Evolutionary conservation across 2,888 invertebrate species (phyloP).

Genomic region (Pimpla rufipes): DNA sequence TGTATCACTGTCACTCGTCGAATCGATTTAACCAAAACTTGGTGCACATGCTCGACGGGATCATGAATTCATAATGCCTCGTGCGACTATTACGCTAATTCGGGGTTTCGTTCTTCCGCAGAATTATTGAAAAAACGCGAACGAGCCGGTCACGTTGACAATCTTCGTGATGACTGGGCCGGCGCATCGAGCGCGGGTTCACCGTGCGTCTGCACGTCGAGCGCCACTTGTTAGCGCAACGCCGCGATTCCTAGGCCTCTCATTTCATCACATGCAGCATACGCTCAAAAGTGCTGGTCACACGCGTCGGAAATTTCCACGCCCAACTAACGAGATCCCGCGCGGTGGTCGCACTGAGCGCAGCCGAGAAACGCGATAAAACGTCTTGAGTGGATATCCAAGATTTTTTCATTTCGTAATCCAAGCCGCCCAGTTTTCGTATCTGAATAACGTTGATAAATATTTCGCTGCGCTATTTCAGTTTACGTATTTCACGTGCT

Average conservation of each 20-base stretch:
- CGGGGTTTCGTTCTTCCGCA: no score
- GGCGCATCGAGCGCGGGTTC: no score
- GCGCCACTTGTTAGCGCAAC: conserved; percentile 29
- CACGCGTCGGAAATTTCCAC: conserved; percentile 43
- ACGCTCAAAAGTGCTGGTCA: conserved; percentile 9
- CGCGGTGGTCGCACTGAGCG: not conserved
- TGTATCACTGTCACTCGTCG: no score
- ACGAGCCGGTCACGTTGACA: conserved; percentile 2
- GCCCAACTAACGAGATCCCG: conserved; percentile 10
- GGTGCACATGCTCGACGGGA: no score
- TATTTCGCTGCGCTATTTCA: not conserved
- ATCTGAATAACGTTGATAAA: not conserved
- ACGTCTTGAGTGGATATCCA: conserved; percentile 1
- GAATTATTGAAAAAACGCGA: not conserved
- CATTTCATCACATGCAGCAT: conserved; percentile 3
- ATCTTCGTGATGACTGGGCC: conserved; percentile 20
- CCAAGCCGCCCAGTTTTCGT: conserved; percentile 9
- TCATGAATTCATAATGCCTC: not conserved
- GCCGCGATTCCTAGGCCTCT: not conserved
- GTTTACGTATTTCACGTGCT: not conserved
- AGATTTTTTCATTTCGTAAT: conserved; percentile 17
- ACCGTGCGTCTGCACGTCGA: not conserved
- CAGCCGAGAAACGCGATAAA: conserved; percentile 32
- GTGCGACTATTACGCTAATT: not conserved
- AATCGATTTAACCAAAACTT: no score